Percentiles rank a stretch among this genome's conserved stretches.
Evolutionary conservation across 2,888 invertebrate species (phyloP).

Genomic region (Callosobruchus maculatus): DNA sequence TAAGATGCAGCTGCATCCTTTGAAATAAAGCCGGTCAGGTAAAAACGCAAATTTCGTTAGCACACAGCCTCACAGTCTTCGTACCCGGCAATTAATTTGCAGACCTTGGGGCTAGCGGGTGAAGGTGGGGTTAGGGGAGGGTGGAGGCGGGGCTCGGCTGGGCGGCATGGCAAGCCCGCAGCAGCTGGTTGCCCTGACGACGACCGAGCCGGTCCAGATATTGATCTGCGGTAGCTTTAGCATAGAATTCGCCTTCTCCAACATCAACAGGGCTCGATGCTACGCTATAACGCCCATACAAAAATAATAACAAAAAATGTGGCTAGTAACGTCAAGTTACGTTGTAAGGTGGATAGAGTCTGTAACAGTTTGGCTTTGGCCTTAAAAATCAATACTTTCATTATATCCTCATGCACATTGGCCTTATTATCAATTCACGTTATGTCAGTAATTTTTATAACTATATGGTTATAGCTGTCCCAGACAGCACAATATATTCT

Average conservation of each 20-base stretch:
- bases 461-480: no score
- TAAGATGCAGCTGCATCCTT: not conserved
- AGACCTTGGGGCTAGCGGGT: conserved; percentile 24
- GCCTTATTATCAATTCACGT: no score
- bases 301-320: not conserved
- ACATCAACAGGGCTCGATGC: not conserved
- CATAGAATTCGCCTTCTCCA: not conserved
- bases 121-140: conserved; percentile 10
- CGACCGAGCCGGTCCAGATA: conserved; percentile 42
- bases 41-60: conserved; percentile 36
- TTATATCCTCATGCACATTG: no score
- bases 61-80: not conserved
- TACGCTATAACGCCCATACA: not conserved
- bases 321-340: not conserved
- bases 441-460: no score
- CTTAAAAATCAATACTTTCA: no score
- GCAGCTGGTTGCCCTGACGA: conserved; percentile 55
- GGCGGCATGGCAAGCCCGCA: conserved; percentile 62
- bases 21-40: conserved; percentile 20
- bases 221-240: conserved; percentile 41
- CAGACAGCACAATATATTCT: no score
- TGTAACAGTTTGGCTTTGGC: no score
- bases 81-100: conserved; percentile 43
- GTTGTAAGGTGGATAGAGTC: not conserved
- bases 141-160: conserved; percentile 34